Base-by-base conservation (phyloP, 2,888 invertebrate genomes). In the Harmothoe impar region DNA sequence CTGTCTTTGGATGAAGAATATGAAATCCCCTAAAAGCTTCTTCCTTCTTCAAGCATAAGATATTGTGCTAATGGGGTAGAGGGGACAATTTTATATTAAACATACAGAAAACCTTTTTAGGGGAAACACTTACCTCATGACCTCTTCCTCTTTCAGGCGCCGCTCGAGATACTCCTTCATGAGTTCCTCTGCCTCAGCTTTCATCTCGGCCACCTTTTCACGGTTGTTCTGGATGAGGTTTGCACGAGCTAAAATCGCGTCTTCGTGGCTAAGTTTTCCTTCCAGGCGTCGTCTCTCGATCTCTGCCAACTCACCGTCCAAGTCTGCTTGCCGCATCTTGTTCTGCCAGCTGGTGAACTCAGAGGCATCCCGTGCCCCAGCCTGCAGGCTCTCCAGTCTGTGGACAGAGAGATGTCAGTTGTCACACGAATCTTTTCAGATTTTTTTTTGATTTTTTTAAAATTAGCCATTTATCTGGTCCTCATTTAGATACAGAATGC, bases 221-320 rank as follows among this genome's bases (percentile, higher is more conserved):
- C 94, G 94, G 91, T 96, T 96, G 43, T 95, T 94, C 78, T 93
- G 92, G 25, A 94, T 93, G 10, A 95, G 93, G 77, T 94, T 94
- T 91, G 95, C 94, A 90, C 94, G 92, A 10, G 96, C 96, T 77
- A 96, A 92, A 68, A 96, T 95, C 56, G 96, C 95, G 90, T 96
- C 96, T 91, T 96, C 96, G 91, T 95, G 94, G 91, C 95, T 95
- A 77, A 96, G 93, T 92, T 96, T 95, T 10, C 95, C 95, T 91
- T 93, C 94, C 51, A 96, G 93, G 12, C 95, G 92, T n/a, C 95
- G 92, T 62, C 94, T 93, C 92, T 96, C 95, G 33, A 95, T 93
- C n/a, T 94, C 95, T 15, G 94, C 94, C 43, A 95, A 93, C 92
- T 95, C 91, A 10, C 92, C 92, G 52, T 95, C 94, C 56, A 94